Conservation (phyloP, 1,140 invertebrate species). For the Drosophila paulistorum region DNA sequence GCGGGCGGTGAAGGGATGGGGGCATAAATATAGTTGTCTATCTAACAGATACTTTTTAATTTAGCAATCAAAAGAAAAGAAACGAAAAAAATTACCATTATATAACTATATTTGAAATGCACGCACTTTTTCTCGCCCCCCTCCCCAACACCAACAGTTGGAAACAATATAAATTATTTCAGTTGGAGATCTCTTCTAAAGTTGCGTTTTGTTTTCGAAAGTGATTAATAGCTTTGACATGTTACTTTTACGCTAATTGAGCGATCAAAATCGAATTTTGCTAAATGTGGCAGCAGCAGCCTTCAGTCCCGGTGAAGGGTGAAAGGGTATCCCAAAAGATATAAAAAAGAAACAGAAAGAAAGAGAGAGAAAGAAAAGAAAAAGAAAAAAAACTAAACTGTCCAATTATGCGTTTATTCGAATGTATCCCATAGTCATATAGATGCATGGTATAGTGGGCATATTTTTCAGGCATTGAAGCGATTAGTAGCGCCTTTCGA, state of each 20-base stretch:
- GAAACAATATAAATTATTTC: constrained; percentile 24
- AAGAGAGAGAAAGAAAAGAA: not conserved
- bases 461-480: constrained; percentile 65
- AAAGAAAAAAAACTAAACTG: constrained; percentile 37
- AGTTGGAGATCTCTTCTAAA: constrained; percentile 24
- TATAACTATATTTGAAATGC: constrained; percentile 70
- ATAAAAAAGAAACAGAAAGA: not conserved
- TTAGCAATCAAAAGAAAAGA: constrained; percentile 78
- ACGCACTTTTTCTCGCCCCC: constrained; percentile 58
- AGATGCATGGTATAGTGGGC: constrained; percentile 49
- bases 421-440: constrained; percentile 14
- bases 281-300: constrained; percentile 57
- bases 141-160: constrained; percentile 17
- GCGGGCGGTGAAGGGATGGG: constrained; percentile 20
- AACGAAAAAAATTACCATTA: constrained; percentile 75
- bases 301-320: constrained; percentile 67
- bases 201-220: constrained; percentile 55
- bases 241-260: constrained; percentile 81
- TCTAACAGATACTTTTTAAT: constrained; percentile 64
- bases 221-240: constrained; percentile 80
- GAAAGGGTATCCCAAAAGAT: constrained; percentile 63
- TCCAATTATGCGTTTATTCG: constrained; percentile 70
- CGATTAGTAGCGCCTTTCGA: constrained; percentile 81
- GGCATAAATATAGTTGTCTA: constrained; percentile 68
- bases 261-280: constrained; percentile 76